These are phyloP conservation scores for Champsocephalus esox DNA, from an alignment of 2,797 vertebrate species.

Conservation along the genomic window DNA sequence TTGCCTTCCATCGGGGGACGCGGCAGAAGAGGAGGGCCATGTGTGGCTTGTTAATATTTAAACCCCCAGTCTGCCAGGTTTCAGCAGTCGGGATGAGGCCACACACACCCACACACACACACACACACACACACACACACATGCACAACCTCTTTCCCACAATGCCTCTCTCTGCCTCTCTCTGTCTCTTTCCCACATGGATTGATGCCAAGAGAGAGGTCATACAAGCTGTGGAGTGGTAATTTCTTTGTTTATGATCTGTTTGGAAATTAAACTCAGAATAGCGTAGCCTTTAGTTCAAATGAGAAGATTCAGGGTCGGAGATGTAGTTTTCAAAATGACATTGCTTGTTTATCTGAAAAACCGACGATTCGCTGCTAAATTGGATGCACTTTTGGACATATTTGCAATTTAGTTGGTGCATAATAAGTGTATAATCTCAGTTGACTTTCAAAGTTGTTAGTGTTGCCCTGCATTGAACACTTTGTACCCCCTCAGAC, in stretches of 20 bases:
- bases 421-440: constrained; percentile 39
- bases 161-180: constrained; percentile 57
- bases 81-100: constrained; percentile 75
- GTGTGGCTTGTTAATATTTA: constrained; percentile 91
- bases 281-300: constrained; percentile 32
- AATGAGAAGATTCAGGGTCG: constrained; percentile 19
- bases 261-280: constrained; percentile 67
- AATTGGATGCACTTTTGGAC: constrained; percentile 43
- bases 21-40: constrained; percentile 84
- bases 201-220: constrained; percentile 71
- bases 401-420: constrained; percentile 21
- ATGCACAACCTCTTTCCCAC: constrained; percentile 60
- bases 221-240: constrained; percentile 72
- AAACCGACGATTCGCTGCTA: constrained; percentile 16
- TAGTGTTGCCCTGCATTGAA: background rate
- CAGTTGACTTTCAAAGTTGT: constrained; percentile 8
- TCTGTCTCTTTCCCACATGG: constrained; percentile 54
- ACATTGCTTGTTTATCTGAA: constrained; percentile 35
- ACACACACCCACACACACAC: constrained; percentile 49
- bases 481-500: background rate
- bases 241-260: constrained; percentile 77
- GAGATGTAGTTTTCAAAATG: constrained; percentile 27
- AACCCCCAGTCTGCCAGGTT: constrained; percentile 86
- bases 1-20: constrained; percentile 82
- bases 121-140: constrained; percentile 26